These are phyloP conservation scores for Lepidostoma basale DNA, from an alignment of 1,140 invertebrate genomes.

Conservation along the genomic window DNA sequence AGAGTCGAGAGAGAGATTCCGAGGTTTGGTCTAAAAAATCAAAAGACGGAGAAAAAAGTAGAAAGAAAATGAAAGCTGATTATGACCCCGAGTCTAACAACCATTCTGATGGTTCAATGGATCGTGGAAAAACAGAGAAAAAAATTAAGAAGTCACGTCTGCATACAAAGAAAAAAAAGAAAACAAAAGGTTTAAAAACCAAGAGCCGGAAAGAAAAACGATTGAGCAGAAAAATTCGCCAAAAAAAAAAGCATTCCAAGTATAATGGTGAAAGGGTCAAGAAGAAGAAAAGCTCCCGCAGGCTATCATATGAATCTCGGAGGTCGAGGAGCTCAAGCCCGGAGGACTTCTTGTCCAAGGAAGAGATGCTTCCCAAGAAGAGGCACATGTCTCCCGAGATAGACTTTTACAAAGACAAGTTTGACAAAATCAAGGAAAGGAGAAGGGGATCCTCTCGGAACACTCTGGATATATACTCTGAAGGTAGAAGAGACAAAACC, in stretches of 20 bases:
- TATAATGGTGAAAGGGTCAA: conserved; percentile 55
- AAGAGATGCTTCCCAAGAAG: conserved; percentile 39
- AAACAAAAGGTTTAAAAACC: conserved; percentile 57
- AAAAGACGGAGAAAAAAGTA: conserved; percentile 4
- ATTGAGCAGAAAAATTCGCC: conserved; percentile 56
- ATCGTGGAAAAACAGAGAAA: neutral
- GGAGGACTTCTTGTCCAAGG: conserved; percentile 5
- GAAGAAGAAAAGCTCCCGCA: conserved; percentile 51
- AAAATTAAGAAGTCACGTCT: neutral
- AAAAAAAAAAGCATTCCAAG: conserved; percentile 62
- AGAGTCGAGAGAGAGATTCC: neutral
- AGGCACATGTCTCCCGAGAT: conserved; percentile 46
- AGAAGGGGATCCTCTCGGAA: conserved; percentile 62
- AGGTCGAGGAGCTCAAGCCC: neutral
- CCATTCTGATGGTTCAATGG: neutral
- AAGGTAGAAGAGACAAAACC: conserved; percentile 48
- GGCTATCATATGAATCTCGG: conserved; percentile 31
- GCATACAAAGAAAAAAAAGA: conserved; percentile 47
- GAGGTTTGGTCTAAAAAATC: conserved; percentile 2
- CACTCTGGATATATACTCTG: conserved; percentile 50
- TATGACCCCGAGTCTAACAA: conserved; percentile 8
- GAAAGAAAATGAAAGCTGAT: neutral
- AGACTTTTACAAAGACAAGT: conserved; percentile 63
- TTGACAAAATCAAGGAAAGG: conserved; percentile 70
- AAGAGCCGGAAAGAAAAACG: conserved; percentile 55